Percentiles rank a stretch among this genome's conserved stretches.
Conservation (phyloP, 2,797 vertebrate genomes). For the Ispidina picta region DNA sequence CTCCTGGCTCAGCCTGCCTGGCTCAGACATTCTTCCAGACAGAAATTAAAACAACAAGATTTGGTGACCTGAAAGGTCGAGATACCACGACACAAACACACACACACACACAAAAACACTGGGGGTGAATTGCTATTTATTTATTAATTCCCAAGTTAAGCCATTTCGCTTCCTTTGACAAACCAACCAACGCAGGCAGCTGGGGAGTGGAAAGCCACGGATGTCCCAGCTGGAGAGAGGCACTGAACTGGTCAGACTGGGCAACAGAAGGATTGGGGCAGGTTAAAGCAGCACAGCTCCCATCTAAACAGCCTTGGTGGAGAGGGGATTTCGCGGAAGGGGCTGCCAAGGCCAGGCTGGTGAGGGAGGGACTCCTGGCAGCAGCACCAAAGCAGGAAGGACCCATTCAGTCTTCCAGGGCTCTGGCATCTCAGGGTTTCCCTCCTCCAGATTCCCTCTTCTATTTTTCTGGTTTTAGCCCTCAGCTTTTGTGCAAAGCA, state of each 20-base stretch:
- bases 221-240: background rate
- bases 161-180: background rate
- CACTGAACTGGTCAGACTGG: background rate
- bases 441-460: background rate
- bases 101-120: background rate
- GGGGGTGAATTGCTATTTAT: background rate
- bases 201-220: background rate
- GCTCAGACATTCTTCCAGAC: constrained; percentile 87
- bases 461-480: background rate
- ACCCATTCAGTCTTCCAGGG: background rate
- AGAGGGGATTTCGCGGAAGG: background rate
- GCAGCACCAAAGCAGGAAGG: background rate
- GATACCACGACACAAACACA: constrained; percentile 23
- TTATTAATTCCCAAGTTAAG: background rate
- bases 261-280: background rate
- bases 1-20: constrained; percentile 76
- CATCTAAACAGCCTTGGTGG: background rate
- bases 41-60: constrained; percentile 74
- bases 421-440: background rate
- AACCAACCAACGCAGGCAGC: background rate
- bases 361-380: background rate
- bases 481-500: background rate
- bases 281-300: background rate
- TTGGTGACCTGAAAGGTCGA: constrained; percentile 73
- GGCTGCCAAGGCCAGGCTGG: background rate